Evolutionary conservation across 2,113 vertebrate species (phyloP).

Genomic region (Saguinus midas): DNA sequence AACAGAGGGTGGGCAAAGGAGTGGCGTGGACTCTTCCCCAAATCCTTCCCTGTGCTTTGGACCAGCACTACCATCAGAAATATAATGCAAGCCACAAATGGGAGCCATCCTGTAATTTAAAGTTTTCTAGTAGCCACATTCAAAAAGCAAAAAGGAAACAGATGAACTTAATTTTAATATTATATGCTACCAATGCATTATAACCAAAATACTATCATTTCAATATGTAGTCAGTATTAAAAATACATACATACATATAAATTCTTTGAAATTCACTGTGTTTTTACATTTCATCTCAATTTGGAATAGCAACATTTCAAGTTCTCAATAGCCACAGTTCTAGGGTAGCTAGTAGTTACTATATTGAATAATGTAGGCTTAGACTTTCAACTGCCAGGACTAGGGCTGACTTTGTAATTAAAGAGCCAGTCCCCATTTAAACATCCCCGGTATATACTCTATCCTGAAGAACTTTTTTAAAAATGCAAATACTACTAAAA

Average conservation of each 20-base stretch:
- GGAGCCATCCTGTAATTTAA: neutral
- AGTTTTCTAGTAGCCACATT: neutral
- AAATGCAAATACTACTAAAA: neutral
- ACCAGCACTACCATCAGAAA: neutral
- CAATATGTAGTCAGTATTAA: neutral
- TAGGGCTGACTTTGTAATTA: neutral
- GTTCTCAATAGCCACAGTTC: neutral
- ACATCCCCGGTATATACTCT: neutral
- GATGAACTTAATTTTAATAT: neutral
- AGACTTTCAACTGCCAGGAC: neutral
- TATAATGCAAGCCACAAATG: neutral
- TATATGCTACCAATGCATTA: neutral
- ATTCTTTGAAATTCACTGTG: neutral
- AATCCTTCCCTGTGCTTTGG: neutral
- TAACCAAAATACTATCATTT: neutral
- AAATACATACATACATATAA: neutral
- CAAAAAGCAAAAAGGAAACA: neutral
- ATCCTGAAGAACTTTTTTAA: neutral
- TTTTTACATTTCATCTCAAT: neutral
- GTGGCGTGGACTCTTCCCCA: neutral
- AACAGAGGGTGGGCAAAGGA: neutral
- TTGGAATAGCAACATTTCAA: neutral
- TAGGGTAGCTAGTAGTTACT: neutral
- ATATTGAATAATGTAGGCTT: neutral
- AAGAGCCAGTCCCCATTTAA: neutral